Evolutionary conservation across 2,888 invertebrate genomes (phyloP), one percentile per base, ranked within the genome.

Genomic region (Dorcus parallelipipedus): DNA sequence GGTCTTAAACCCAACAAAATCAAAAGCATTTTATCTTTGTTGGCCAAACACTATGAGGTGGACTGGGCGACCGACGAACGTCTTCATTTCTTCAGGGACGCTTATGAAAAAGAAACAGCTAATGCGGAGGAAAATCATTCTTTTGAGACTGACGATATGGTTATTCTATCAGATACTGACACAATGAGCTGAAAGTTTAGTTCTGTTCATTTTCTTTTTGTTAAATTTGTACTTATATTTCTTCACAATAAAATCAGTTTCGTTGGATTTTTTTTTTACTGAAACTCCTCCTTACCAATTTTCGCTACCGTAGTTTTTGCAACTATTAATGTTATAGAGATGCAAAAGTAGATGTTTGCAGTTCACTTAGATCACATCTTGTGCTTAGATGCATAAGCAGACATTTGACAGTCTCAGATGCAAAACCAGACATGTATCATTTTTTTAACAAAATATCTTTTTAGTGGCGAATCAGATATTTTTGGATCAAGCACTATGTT

Each of bases 1-100:
- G 40, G 41, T 41, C 41, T 49, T 49, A 49, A 49, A 26, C 20
- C 49, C 49, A 3, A 49, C 49, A 49, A 49, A 49, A 23, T 49
- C 20, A 49, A 33, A 49, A 49, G 49, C 49, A 26, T 49, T 49
- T 49, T 20, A 49, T n/a, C 6, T 49, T 49, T 49, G 49, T 49
- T 26, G 33, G 38, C 33, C 38, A 49, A 49, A 49, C 38, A 49
- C 33, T 49, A 49, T 49, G 49, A 33, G 9, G 23, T 20, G 20
- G 33, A 49, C 33, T 49, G 49, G 38, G 33, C 20, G 49, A 49
- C n/a, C 49, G 33, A 33, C 49, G n/a, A 33, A 26, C 9, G 23
- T 49, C 23, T 33, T 49, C 33, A 49, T 4, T 49, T 23, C 38
- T 49, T 26, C 49, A 49, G 14, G 17, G 33, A 49, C 49, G 8